Evolutionary conservation across 2,797 vertebrate genomes (phyloP), one percentile per base, ranked within the genome.

Genomic region (Falco cherrug): DNA sequence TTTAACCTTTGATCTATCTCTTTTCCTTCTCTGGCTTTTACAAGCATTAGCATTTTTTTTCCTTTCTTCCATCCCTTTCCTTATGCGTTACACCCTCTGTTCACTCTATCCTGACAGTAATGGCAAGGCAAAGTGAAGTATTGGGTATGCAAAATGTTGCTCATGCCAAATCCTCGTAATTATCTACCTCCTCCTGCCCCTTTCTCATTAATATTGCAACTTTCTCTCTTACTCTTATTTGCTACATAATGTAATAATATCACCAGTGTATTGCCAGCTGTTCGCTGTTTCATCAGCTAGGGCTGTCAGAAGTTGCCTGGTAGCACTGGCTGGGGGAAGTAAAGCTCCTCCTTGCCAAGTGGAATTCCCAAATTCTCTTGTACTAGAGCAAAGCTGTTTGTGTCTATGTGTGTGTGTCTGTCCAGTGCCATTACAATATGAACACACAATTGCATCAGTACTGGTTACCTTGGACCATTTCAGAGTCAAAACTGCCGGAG

Each of bases 121-220:
- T 10, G 13, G 37, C 29, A 79, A 93, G 25, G 53, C 50, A 57
- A 93, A 90, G 17, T 37, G 22, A 92, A 93, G 88, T 45, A 74
- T 5, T 21, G 8, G 16, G 2, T 63, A 56, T 13, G 10, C n/a
- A 88, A 94, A 90, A 71, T 31, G 59, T 8, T 33, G 12, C 11
- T 57, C 17, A 16, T 25, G 5, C 19, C 43, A 69, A 84, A 79
- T 51, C 24, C 16, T 51, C 1, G 0, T 59, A 43, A 45, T 65
- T 59, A 17, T 16, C 35, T 77, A 4, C 22, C 9, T 81, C 22
- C 33, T 79, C 45, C 53, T 47, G 26, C 0, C 1, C 3, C 10
- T 84, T 89, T 81, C 73, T 15, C 67, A 21, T 59, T 70, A 69
- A 33, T 74, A 39, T 76, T 84, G 37, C 50, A 81, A 60, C 11